These are phyloP conservation scores for Paramormyrops kingsleyae DNA, from an alignment of 2,113 vertebrate genomes.

Conservation along the genomic window DNA sequence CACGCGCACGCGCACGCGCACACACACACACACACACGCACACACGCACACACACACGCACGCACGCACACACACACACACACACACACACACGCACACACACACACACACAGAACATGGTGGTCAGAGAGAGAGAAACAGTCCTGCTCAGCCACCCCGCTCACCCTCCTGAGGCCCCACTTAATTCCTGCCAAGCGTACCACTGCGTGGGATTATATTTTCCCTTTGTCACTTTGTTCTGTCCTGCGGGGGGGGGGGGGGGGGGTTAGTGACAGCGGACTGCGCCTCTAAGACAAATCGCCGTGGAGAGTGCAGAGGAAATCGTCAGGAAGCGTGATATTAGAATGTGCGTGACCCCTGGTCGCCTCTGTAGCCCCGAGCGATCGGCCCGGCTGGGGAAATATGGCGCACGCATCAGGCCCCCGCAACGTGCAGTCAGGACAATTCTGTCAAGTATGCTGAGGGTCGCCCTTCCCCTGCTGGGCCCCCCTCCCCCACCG, in stretches of 20 bases:
- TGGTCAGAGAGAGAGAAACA: slow-evolving; percentile 31
- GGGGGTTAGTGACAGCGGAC: slow-evolving; percentile 29
- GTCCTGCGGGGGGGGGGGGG: slow-evolving; percentile 19
- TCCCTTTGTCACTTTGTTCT: slow-evolving; percentile 43
- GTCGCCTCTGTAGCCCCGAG: slow-evolving; percentile 40
- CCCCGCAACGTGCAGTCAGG: slow-evolving; percentile 66
- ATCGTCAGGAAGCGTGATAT: slow-evolving; percentile 49
- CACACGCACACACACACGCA: too few species aligned
- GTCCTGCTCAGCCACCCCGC: neutral
- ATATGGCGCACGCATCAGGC: slow-evolving; percentile 57
- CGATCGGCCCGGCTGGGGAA: slow-evolving; percentile 53
- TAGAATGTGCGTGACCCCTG: slow-evolving; percentile 55
- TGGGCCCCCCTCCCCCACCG: slow-evolving; percentile 12
- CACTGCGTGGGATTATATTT: slow-evolving; percentile 47
- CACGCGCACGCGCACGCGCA: too few species aligned
- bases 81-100: neutral
- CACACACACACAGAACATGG: slow-evolving; percentile 27
- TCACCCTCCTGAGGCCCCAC: slow-evolving; percentile 21
- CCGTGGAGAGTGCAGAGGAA: slow-evolving; percentile 48
- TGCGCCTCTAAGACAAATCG: slow-evolving; percentile 50
- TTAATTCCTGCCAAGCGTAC: slow-evolving; percentile 49
- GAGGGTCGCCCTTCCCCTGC: slow-evolving; percentile 45
- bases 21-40: too few species aligned
- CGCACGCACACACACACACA: slow-evolving; percentile 18
- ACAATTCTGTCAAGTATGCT: slow-evolving; percentile 60